Evolutionary conservation across 2,113 vertebrate species (phyloP).

Genomic region (Synodontis membranacea): DNA sequence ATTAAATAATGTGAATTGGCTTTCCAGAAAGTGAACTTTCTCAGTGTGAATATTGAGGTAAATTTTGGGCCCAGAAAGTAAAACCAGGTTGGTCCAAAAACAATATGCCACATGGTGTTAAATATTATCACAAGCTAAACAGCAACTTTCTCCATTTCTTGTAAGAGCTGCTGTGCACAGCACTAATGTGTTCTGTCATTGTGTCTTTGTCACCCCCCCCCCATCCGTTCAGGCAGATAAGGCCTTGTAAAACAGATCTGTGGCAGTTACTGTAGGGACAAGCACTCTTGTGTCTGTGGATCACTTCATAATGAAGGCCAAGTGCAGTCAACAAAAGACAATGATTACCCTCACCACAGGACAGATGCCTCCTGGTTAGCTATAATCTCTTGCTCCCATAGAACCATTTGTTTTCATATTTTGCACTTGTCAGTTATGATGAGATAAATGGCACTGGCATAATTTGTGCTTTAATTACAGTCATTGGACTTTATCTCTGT

Average conservation of each 20-base stretch:
- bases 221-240: conserved; percentile 2
- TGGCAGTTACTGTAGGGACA: conserved; percentile 31
- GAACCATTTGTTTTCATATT: conserved; percentile 40
- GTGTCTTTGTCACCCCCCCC: neutral
- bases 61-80: neutral
- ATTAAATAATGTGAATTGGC: neutral
- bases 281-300: conserved; percentile 20
- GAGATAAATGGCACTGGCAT: conserved; percentile 34
- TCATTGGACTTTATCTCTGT: conserved; percentile 31
- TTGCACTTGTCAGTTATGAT: conserved; percentile 24
- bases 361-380: conserved; percentile 21
- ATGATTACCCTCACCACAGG: conserved; percentile 40
- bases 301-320: conserved; percentile 42
- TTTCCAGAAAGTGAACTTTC: neutral
- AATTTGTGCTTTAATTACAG: conserved; percentile 31
- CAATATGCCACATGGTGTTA: neutral
- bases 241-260: conserved; percentile 30
- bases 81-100: neutral
- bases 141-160: neutral
- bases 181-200: conserved; percentile 21
- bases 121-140: neutral
- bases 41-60: neutral
- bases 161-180: neutral
- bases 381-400: neutral
- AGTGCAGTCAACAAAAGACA: conserved; percentile 42